Percentiles rank a stretch among this genome's conserved stretches.
Conservation (phyloP, 2,113 vertebrate species). For the Eurystomus gularis region DNA sequence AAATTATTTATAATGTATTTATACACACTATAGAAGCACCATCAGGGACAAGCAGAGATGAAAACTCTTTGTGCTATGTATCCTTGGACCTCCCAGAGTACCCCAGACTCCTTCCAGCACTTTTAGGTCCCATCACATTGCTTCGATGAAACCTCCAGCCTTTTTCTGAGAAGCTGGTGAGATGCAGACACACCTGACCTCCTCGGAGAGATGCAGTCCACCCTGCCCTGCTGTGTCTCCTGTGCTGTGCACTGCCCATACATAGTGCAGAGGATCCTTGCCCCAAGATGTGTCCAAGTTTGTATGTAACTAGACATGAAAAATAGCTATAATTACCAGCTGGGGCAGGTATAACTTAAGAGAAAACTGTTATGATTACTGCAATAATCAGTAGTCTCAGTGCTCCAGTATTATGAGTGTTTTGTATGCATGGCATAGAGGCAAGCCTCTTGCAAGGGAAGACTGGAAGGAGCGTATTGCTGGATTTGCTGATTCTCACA, state of each 20-base stretch:
- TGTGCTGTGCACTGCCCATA: neutral
- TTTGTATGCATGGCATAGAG: neutral
- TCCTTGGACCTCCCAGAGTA: neutral
- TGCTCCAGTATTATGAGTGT: neutral
- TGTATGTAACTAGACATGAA: accelerated
- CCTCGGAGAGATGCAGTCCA: neutral
- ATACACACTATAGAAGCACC: neutral
- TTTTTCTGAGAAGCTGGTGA: neutral
- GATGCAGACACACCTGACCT: neutral
- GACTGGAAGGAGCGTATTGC: neutral
- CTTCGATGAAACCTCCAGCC: neutral
- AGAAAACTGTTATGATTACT: neutral
- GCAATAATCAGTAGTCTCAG: neutral
- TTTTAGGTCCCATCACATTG: neutral
- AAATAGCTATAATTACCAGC: neutral
- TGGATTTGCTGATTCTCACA: neutral
- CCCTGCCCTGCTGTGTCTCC: neutral
- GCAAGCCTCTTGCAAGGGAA: neutral
- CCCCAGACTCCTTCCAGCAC: neutral
- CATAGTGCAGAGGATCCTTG: neutral
- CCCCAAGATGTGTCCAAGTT: neutral
- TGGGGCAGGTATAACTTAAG: neutral
- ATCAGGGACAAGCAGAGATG: neutral
- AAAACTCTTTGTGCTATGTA: neutral
- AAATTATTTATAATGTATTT: neutral